Evolutionary conservation across 2,797 vertebrate species (phyloP).

Genomic region (Nannoperca obscura): DNA sequence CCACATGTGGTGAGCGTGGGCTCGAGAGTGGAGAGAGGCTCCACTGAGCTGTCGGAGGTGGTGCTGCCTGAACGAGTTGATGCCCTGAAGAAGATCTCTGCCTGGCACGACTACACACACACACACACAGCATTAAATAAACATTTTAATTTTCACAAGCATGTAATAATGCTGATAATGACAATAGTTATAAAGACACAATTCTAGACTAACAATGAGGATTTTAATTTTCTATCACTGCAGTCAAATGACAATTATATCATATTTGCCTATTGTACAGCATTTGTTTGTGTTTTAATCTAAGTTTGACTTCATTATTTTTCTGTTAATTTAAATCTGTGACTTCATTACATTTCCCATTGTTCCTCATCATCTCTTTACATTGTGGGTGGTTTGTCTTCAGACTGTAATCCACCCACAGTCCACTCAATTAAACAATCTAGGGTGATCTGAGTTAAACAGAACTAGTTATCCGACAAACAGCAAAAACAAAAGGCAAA

Average conservation of each 20-base stretch:
- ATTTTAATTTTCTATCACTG: constrained; percentile 6
- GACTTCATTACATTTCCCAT: background rate
- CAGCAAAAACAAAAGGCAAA: background rate
- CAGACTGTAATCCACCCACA: background rate
- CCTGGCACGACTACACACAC: constrained; percentile 69
- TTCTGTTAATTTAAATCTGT: background rate
- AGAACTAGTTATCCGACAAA: background rate
- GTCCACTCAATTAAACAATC: background rate
- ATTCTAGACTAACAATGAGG: background rate
- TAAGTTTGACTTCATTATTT: background rate
- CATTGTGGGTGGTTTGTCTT: background rate
- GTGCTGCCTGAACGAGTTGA: constrained; percentile 83
- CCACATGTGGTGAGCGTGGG: constrained; percentile 82
- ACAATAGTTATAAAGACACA: background rate
- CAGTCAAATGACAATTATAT: background rate
- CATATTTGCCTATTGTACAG: background rate
- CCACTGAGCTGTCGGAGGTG: constrained; percentile 83
- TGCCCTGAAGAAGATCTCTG: constrained; percentile 82
- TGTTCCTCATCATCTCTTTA: background rate
- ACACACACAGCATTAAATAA: constrained; percentile 7
- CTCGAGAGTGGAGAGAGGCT: constrained; percentile 78
- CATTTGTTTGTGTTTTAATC: background rate
- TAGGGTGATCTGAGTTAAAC: background rate
- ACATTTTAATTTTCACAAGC: background rate
- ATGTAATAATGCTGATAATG: background rate